Conservation (phyloP, 2,888 invertebrate genomes). For the Anthoptus insignis region DNA sequence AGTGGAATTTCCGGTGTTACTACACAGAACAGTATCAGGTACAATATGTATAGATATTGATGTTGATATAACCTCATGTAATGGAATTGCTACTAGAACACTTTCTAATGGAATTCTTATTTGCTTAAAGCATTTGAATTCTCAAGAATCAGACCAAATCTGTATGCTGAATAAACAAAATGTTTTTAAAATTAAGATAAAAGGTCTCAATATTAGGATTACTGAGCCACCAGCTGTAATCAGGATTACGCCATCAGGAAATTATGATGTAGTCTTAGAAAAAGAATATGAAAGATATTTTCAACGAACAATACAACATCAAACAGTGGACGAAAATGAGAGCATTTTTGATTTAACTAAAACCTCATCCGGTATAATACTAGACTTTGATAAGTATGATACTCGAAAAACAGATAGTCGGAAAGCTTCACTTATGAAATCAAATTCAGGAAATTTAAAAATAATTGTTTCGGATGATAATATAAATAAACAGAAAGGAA, state of each 20-base stretch:
- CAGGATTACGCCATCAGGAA: conserved; percentile 60
- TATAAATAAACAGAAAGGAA: conserved; percentile 5
- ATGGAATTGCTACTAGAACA: conserved; percentile 19
- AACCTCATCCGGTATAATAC: conserved; percentile 61
- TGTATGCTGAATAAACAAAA: no score
- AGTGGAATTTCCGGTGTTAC: conserved; percentile 12
- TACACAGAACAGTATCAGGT: conserved; percentile 5
- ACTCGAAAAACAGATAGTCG: conserved; percentile 25
- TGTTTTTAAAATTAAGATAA: conserved; percentile 56
- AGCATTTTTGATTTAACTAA: conserved; percentile 56
- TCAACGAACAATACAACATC: conserved; percentile 53
- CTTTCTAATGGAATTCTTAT: conserved; percentile 15
- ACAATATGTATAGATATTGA: conserved; percentile 18
- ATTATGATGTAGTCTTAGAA: conserved; percentile 65
- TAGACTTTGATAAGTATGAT: conserved; percentile 53
- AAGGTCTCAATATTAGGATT: conserved; percentile 46
- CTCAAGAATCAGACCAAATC: no score
- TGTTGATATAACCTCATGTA: not conserved
- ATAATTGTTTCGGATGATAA: conserved; percentile 44
- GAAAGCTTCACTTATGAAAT: conserved; percentile 62
- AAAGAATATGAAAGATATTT: conserved; percentile 69
- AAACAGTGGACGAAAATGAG: conserved; percentile 51
- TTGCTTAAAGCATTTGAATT: not conserved
- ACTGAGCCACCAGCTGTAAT: conserved; percentile 58
- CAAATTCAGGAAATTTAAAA: conserved; percentile 63